Conservation (phyloP, 2,888 invertebrate species). For the Eupithecia exiguata region DNA sequence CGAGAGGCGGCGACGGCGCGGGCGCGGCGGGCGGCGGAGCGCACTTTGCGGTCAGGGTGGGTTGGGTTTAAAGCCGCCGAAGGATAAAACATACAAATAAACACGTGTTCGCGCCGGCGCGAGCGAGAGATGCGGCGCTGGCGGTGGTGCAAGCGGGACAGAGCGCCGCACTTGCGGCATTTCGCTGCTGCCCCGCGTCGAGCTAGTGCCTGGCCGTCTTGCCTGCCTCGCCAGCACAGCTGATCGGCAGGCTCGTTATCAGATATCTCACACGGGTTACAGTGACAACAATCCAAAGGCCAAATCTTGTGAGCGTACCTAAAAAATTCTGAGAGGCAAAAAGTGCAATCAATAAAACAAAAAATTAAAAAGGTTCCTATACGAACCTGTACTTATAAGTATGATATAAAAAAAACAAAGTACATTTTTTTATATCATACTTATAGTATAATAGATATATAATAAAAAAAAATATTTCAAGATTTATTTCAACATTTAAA, state of each 20-base stretch:
- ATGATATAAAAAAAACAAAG: too few species aligned
- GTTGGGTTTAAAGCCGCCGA: constrained; percentile 87
- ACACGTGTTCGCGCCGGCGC: constrained; percentile 86
- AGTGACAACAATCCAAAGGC: constrained; percentile 1
- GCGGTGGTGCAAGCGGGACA: constrained; percentile 74
- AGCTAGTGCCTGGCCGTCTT: constrained; percentile 50
- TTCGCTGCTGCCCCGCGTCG: constrained; percentile 71
- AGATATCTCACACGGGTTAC: neutral
- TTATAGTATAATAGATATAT: too few species aligned
- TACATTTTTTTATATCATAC: too few species aligned
- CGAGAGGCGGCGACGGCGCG: constrained; percentile 79
- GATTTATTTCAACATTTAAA: neutral
- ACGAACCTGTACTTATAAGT: too few species aligned
- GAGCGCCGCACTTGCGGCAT: constrained; percentile 78
- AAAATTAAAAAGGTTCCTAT: neutral
- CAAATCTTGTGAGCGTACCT: neutral
- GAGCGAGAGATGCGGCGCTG: constrained; percentile 77
- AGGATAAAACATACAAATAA: constrained; percentile 86
- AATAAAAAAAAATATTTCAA: neutral
- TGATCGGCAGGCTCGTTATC: constrained; percentile 14
- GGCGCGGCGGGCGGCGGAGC: constrained; percentile 84
- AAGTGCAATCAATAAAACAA: neutral
- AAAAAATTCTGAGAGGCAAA: neutral
- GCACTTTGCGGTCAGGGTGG: constrained; percentile 87
- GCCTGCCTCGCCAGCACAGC: constrained; percentile 30